Conservation (phyloP, 2,888 invertebrate species). For the Epirrhoe alternata region DNA sequence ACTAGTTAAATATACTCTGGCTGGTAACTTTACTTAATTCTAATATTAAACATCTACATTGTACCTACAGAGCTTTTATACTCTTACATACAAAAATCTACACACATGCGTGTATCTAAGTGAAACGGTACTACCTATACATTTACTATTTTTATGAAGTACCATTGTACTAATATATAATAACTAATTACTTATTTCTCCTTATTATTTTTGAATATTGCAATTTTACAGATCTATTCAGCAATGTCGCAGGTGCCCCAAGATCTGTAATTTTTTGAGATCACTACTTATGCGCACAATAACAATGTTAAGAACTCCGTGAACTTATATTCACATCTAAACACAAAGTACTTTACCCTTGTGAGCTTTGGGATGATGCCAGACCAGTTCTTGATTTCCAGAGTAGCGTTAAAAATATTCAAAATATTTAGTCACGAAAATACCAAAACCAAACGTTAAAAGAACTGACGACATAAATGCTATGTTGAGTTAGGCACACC, state of each 20-base stretch:
- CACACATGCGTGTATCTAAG: no score
- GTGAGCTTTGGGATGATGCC: slow-evolving; percentile 63
- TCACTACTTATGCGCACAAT: neutral
- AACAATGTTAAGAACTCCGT: neutral
- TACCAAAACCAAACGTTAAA: slow-evolving; percentile 28
- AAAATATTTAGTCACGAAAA: slow-evolving; percentile 32
- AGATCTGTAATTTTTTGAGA: no score
- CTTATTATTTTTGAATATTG: no score
- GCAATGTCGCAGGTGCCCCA: no score
- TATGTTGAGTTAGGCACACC: slow-evolving; percentile 18
- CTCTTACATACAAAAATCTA: neutral
- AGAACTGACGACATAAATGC: slow-evolving; percentile 26
- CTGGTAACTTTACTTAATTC: neutral
- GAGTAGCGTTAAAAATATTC: slow-evolving; percentile 60
- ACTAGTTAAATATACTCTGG: neutral
- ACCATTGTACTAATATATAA: no score
- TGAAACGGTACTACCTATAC: neutral
- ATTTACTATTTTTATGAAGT: neutral
- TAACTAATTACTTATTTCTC: no score
- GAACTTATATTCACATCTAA: neutral
- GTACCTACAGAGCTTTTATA: neutral
- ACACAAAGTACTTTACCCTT: slow-evolving; percentile 62
- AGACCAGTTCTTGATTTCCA: slow-evolving; percentile 62
- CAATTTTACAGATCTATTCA: no score
- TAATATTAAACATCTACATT: neutral